Base-by-base conservation (phyloP, 2,113 vertebrate genomes). In the Ranitomeya imitator region DNA sequence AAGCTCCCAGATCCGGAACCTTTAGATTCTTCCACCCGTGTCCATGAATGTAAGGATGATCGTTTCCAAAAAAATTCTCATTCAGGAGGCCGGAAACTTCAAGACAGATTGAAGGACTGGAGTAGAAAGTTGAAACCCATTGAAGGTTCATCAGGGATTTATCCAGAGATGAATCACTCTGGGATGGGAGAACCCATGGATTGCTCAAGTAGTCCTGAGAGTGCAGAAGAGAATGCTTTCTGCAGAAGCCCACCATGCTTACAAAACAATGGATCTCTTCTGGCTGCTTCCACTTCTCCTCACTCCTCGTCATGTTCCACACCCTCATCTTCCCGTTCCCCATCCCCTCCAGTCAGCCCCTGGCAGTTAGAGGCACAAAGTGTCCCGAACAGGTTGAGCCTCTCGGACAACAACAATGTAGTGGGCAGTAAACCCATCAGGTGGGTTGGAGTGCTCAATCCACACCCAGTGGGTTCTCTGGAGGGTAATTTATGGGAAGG, bases 401-500 rank as follows among this genome's bases (percentile, higher is more conserved):
- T 94, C 59, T 91, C 96, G 92, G 97, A 97, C 92, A 97, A 96
- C 90, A 98, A 97, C 88, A 90, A 93, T 16, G 76, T 95, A 5
- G 91, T 95, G 37, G 93, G 93, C 71, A 96, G 95, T 83, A 95
- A 94, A 3, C 95, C 96, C 2, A 73, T 92, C 2, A 89, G 93
- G 80, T 97, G 96, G 96, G 93, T 92, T 1, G 94, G 91, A 6
- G 93, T 92, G 6, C 92, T 92, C 31, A 93, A 92, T 85, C 87
- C 69, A 0, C 83, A 51, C 54, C 81, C 90, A 18, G 18, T 79
- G 45, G 0, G 91, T 83, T 89, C 90, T 90, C 65, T 94, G 91
- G 94, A 93, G 91, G 92, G 89, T 2, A 67, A 92, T 90, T 86
- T 82, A 45, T 93, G 92, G 0, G 93, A 94, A 90, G 86, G 93